A percentile compares a stretch with the other conserved stretches of the same genome.
Conservation (phyloP, 2,113 vertebrate species). For the Tachycineta bicolor region DNA sequence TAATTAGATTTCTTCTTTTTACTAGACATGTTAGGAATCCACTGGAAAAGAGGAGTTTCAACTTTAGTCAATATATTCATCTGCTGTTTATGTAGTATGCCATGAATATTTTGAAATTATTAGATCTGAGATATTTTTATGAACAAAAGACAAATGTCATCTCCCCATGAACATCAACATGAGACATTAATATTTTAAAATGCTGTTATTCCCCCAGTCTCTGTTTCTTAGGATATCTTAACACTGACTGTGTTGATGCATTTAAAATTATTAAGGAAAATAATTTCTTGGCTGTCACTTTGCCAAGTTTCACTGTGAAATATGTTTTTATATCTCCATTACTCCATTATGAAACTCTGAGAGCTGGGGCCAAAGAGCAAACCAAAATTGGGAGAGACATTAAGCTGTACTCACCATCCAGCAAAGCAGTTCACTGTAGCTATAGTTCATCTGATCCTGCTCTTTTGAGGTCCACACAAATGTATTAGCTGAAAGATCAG, state of each 20-base stretch:
- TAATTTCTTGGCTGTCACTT: not conserved
- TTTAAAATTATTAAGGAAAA: constrained; percentile 41
- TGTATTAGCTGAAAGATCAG: not conserved
- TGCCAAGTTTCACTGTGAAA: not conserved
- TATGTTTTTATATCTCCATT: not conserved
- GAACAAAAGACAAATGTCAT: constrained; percentile 31
- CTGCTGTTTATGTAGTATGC: not conserved
- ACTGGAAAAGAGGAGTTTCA: not conserved
- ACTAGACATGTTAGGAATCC: not conserved
- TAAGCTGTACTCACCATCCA: not conserved
- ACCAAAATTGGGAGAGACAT: not conserved
- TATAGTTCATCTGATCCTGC: not conserved
- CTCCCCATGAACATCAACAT: not conserved
- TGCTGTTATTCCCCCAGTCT: not conserved
- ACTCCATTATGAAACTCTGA: not conserved
- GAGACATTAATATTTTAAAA: not conserved
- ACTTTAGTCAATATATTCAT: not conserved
- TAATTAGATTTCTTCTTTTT: not conserved
- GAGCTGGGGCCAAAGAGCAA: not conserved
- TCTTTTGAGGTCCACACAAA: not conserved
- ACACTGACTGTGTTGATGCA: not conserved
- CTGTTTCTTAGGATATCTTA: constrained; percentile 14
- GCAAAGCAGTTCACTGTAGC: not conserved
- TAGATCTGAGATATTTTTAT: not conserved
- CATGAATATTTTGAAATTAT: constrained; percentile 25